Percentiles rank a stretch among this genome's conserved stretches.
Evolutionary conservation across 2,797 vertebrate genomes (phyloP).

Genomic region (Pangasius mekongensis): DNA sequence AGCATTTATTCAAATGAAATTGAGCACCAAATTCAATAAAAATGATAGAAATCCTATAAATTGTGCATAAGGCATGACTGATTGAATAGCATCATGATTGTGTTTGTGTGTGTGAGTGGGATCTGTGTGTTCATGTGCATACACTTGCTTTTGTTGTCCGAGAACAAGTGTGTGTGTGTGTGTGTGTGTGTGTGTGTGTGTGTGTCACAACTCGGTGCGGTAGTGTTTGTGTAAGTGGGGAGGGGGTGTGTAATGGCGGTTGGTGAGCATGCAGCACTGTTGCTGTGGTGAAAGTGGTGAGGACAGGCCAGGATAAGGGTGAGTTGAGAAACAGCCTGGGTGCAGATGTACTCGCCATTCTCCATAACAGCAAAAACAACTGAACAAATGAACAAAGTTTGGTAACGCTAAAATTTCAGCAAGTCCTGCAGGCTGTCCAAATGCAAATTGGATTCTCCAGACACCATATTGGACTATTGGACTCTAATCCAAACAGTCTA

Average conservation of each 20-base stretch:
- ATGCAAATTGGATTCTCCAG: not conserved
- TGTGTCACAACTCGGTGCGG: slow-evolving; percentile 52
- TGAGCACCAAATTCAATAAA: not conserved
- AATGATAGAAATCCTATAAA: not conserved
- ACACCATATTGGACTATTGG: not conserved
- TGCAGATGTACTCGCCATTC: slow-evolving; percentile 51
- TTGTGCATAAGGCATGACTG: not conserved
- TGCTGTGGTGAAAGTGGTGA: slow-evolving; percentile 59
- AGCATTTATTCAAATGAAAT: not conserved
- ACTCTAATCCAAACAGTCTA: not conserved
- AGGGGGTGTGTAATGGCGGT: slow-evolving; percentile 64
- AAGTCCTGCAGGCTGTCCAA: not conserved
- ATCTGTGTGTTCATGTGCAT: not conserved
- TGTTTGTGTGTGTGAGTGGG: not conserved
- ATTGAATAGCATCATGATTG: not conserved
- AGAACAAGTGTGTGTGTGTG: slow-evolving; percentile 40
- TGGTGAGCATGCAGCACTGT: slow-evolving; percentile 72
- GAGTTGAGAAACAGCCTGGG: slow-evolving; percentile 71
- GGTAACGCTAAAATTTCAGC: not conserved
- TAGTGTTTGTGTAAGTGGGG: slow-evolving; percentile 60
- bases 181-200: slow-evolving; percentile 41
- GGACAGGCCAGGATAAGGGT: slow-evolving; percentile 73
- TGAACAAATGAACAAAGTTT: not conserved
- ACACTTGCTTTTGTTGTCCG: slow-evolving; percentile 27
- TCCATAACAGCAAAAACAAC: slow-evolving; percentile 30